Conservation (phyloP, 2,113 vertebrate species). For the Eptesicus fuscus region DNA sequence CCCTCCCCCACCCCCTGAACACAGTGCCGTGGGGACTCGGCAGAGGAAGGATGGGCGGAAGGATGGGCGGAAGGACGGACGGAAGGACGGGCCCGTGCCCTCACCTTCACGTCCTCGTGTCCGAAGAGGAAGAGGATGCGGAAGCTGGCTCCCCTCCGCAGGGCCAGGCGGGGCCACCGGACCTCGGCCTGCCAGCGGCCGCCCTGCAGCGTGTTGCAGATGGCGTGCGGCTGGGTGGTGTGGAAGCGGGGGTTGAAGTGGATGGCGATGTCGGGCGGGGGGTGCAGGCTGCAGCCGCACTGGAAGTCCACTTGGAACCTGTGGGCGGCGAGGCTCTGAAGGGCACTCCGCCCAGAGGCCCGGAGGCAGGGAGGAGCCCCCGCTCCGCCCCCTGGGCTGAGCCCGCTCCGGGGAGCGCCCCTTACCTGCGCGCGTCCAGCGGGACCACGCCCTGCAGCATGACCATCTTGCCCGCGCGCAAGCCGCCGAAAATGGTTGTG, state of each 20-base stretch:
- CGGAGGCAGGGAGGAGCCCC: neutral
- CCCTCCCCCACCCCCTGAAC: neutral
- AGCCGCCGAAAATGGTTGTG: slow-evolving; percentile 76
- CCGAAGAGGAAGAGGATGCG: slow-evolving; percentile 85
- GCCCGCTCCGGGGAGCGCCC: neutral
- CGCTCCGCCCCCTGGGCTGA: neutral
- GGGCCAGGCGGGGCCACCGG: slow-evolving; percentile 80
- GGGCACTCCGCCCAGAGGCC: neutral
- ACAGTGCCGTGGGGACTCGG: fast-evolving
- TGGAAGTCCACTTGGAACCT: slow-evolving; percentile 92
- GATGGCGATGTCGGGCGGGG: slow-evolving; percentile 87
- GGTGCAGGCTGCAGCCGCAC: slow-evolving; percentile 85
- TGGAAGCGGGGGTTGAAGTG: slow-evolving; percentile 90
- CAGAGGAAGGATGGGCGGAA: neutral
- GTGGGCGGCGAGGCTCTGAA: neutral
- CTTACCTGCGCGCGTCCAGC: slow-evolving; percentile 31
- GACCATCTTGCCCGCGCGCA: slow-evolving; percentile 74
- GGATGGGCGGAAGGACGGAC: neutral
- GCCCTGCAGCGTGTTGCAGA: slow-evolving; percentile 83
- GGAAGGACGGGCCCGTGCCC: neutral
- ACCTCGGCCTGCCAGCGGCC: slow-evolving; percentile 85
- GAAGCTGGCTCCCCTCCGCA: slow-evolving; percentile 78
- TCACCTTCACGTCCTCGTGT: slow-evolving; percentile 86
- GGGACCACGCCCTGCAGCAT: slow-evolving; percentile 69
- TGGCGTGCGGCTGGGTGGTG: slow-evolving; percentile 78